A percentile compares a stretch with the other conserved stretches of the same genome.
Evolutionary conservation across 2,888 invertebrate genomes (phyloP).

Genomic region (Muschampia staudingeri): DNA sequence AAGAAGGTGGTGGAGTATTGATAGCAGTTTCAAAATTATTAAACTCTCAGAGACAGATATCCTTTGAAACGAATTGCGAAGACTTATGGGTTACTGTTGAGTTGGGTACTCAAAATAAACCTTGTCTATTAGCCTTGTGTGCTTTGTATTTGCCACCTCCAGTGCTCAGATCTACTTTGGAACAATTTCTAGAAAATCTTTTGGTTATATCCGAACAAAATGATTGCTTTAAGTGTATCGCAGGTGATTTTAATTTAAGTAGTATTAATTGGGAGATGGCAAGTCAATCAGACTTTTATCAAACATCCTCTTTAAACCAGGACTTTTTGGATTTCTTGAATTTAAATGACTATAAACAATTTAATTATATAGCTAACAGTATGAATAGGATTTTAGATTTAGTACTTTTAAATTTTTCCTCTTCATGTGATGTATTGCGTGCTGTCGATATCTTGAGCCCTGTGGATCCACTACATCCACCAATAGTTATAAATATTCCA

Average conservation of each 20-base stretch:
- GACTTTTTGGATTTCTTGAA: constrained; percentile 15
- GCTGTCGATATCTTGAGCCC: constrained; percentile 10
- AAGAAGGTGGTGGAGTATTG: constrained; percentile 29
- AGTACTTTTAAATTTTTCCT: constrained; percentile 13
- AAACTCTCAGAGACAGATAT: neutral
- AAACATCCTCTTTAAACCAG: neutral
- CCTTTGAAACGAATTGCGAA: constrained; percentile 1
- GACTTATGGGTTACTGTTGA: constrained; percentile 28
- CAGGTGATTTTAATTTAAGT: constrained; percentile 37
- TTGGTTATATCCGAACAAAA: neutral
- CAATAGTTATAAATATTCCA: neutral
- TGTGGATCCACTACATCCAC: constrained; percentile 35
- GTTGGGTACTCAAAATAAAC: neutral
- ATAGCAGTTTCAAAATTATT: constrained; percentile 25
- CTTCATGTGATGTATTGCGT: neutral
- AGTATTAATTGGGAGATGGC: constrained; percentile 20
- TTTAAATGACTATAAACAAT: constrained; percentile 24
- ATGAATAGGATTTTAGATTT: constrained; percentile 32
- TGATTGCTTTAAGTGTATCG: constrained; percentile 10
- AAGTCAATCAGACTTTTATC: neutral
- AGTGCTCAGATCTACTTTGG: neutral
- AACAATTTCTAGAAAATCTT: constrained; percentile 14
- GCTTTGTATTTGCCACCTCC: constrained; percentile 32
- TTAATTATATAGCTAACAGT: neutral
- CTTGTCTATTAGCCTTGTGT: neutral